phyloP scores from a whole-genome alignment of 2,888 invertebrate species.

The Eilema depressum region DNA sequence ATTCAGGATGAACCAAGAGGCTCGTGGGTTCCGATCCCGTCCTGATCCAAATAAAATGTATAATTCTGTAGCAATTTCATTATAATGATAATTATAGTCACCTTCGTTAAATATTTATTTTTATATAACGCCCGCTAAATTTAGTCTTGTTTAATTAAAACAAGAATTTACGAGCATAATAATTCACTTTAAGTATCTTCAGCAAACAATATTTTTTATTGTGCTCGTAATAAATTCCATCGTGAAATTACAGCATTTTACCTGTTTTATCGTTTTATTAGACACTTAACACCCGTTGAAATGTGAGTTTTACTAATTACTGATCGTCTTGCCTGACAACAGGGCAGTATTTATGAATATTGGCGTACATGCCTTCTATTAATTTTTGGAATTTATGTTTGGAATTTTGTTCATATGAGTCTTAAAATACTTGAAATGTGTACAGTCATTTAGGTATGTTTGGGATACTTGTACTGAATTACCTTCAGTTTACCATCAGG shows the following conservation, averaged over 20 bases:
- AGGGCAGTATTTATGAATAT: constrained; percentile 1
- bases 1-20: too few relatives aligned
- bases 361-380: neutral
- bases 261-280: constrained; percentile 23
- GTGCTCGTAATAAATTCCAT: constrained; percentile 35
- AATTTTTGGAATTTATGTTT: neutral
- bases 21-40: too few relatives aligned
- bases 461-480: too few relatives aligned
- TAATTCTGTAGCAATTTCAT: neutral
- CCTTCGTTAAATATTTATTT: constrained; percentile 5
- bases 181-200: constrained; percentile 44
- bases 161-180: constrained; percentile 41
- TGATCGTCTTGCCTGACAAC: constrained; percentile 1
- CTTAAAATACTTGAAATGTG: neutral
- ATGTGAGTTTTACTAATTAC: constrained; percentile 13
- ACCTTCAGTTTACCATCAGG: too few relatives aligned
- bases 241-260: constrained; percentile 22
- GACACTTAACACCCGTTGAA: constrained; percentile 17
- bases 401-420: neutral
- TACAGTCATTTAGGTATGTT: too few relatives aligned
- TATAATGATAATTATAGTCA: neutral
- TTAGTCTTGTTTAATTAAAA: constrained; percentile 42
- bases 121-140: constrained; percentile 3
- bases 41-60: neutral
- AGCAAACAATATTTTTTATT: constrained; percentile 39